Percentiles rank a stretch among this genome's conserved stretches.
Evolutionary conservation across 1,140 invertebrate species (phyloP).

Genomic region (Panulirus ornatus): DNA sequence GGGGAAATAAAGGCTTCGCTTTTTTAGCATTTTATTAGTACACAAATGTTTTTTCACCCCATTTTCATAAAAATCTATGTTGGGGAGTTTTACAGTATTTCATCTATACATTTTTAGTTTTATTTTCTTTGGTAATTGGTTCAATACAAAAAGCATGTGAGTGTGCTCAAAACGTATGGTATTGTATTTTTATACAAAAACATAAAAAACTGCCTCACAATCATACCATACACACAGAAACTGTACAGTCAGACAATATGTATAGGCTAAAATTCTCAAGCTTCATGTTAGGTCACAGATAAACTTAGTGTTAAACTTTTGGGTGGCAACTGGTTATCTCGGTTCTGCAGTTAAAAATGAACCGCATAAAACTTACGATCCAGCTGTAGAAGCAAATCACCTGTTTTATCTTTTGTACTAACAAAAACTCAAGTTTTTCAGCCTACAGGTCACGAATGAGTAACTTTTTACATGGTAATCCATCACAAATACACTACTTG

Average conservation of each 20-base stretch:
- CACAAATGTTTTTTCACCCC: slow-evolving; percentile 75
- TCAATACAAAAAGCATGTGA: slow-evolving; percentile 76
- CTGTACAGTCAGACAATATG: slow-evolving; percentile 73
- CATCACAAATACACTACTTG: slow-evolving; percentile 73
- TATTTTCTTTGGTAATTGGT: slow-evolving; percentile 75
- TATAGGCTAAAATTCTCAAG: slow-evolving; percentile 57
- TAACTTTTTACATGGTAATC: slow-evolving; percentile 74
- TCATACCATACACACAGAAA: slow-evolving; percentile 73
- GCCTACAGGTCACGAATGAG: slow-evolving; percentile 71
- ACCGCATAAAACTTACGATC: slow-evolving; percentile 13
- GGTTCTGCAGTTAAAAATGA: slow-evolving; percentile 24
- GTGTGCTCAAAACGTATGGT: slow-evolving; percentile 75
- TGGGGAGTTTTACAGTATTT: slow-evolving; percentile 75
- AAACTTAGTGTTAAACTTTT: slow-evolving; percentile 36
- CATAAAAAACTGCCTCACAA: slow-evolving; percentile 74
- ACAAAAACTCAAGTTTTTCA: slow-evolving; percentile 44
- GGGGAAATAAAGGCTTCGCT: neutral
- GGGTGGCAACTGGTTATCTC: neutral
- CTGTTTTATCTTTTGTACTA: slow-evolving; percentile 2
- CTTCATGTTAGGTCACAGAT: slow-evolving; percentile 11
- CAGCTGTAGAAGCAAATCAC: slow-evolving; percentile 38
- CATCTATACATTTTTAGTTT: slow-evolving; percentile 75
- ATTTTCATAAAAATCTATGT: slow-evolving; percentile 76
- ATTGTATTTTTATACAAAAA: slow-evolving; percentile 75
- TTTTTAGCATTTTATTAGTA: slow-evolving; percentile 75